A percentile compares a stretch with the other conserved stretches of the same genome.
Conservation (phyloP, 2,797 vertebrate species). For the Chaunax sp. region DNA sequence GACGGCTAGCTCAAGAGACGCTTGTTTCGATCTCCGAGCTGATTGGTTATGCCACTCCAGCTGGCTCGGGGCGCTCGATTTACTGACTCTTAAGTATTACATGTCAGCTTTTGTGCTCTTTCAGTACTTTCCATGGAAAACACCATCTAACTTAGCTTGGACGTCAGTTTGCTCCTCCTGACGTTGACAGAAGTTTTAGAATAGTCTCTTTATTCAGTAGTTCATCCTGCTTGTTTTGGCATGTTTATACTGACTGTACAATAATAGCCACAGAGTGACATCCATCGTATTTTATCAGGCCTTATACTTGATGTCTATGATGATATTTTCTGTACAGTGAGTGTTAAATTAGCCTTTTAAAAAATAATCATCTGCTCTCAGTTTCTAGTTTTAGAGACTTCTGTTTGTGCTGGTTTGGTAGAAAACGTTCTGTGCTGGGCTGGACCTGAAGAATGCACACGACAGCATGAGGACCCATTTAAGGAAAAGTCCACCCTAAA, state of each 20-base stretch:
- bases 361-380: conserved; percentile 27
- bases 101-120: conserved; percentile 55
- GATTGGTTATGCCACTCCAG: conserved; percentile 53
- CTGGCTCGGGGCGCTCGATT: conserved; percentile 39
- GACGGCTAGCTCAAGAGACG: conserved; percentile 25
- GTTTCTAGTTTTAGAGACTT: conserved; percentile 60
- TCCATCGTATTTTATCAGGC: conserved; percentile 51
- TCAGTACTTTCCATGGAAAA: conserved; percentile 38
- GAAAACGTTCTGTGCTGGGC: conserved; percentile 60
- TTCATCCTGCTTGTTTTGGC: conserved; percentile 66
- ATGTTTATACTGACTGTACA: conserved; percentile 49
- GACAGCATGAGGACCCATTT: conserved; percentile 23
- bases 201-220: conserved; percentile 16
- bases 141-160: conserved; percentile 9
- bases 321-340: conserved; percentile 65
- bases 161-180: conserved; percentile 21
- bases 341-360: conserved; percentile 51
- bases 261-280: conserved; percentile 36
- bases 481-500: conserved; percentile 60
- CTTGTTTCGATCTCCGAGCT: conserved; percentile 30
- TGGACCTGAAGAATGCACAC: conserved; percentile 74
- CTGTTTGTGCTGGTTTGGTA: conserved; percentile 61
- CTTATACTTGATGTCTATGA: conserved; percentile 62
- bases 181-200: conserved; percentile 20
- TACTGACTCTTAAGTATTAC: conserved; percentile 45